Base-by-base conservation (phyloP, 2,113 vertebrate species). In the Salvelinus alpinus region DNA sequence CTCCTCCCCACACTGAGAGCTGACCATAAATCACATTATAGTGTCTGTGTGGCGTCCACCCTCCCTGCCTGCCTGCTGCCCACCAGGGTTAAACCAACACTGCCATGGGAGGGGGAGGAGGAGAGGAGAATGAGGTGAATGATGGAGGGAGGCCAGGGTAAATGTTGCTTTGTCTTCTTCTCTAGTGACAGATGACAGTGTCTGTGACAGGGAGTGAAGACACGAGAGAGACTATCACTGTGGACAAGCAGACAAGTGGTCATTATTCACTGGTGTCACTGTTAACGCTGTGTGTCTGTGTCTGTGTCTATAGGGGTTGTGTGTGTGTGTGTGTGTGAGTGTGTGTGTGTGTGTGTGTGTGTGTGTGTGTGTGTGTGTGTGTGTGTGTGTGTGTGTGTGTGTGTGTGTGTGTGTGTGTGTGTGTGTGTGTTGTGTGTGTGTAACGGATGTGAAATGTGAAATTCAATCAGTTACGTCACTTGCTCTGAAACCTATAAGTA, bases 11-110 rank as follows among this genome's bases (percentile, higher is more conserved):
- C 86, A 85, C 88, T 80, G 72, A 75, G 77, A 74, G 78, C 59
- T 14, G 14, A 9, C 73, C 72, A 91, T 93, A 90, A 91, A 92
- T 93, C 91, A 92, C 85, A 76, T 75, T 85, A 80, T 80, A 79
- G 86, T 86, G 90, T 87, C 87, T 90, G 86, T 86, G 86, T 83
- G 87, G 87, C 88, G 86, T 89, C 87, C 82, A 83, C 70, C 34
- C 82, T 73, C 51, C 51, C 51, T 54, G 51, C 51, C 48, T 51
- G 86, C 85, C 83, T 88, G 85, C 87, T 92, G 89, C 91, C 90
- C 90, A 80, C 86, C 70, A 72, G 88, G 93, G 92, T 93, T 94
- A 94, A 94, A 93, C 90, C 90, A 94, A 93, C 91, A 93, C 80
- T 81, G 86, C 67, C 76, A 85, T 75, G 79, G 82, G 87, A 86